Conservation (phyloP, 23 tunicate species). For the Clavelina lepadiformis region DNA sequence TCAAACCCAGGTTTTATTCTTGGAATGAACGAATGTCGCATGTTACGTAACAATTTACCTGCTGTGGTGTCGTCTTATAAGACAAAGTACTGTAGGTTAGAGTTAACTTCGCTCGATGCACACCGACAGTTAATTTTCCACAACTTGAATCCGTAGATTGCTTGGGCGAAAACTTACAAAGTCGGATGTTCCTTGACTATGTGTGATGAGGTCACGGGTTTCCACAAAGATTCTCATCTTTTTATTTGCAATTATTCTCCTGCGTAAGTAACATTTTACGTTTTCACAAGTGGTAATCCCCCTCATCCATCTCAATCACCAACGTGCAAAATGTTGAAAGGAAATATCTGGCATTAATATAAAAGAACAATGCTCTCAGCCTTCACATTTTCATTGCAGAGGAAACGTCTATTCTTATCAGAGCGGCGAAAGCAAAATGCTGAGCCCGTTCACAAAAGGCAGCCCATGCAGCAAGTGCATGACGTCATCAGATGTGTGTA, state of each 20-base stretch:
- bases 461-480: constrained; percentile 8
- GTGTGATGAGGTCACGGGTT: constrained; percentile 43
- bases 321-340: too few species aligned
- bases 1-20: too few species aligned
- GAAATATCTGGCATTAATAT: too few species aligned
- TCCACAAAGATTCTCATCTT: constrained; percentile 18
- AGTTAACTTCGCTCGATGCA: too few species aligned
- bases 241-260: constrained; percentile 74
- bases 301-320: too few species aligned
- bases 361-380: too few species aligned
- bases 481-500: constrained; percentile 19
- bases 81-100: too few species aligned
- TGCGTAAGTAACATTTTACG: constrained; percentile 34
- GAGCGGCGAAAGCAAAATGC: constrained; percentile 2
- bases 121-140: too few species aligned
- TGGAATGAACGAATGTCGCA: too few species aligned
- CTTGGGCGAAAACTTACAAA: constrained; percentile 55
- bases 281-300: not conserved
- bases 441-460: constrained; percentile 15
- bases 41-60: too few species aligned
- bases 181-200: constrained; percentile 53
- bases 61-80: too few species aligned
- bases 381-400: constrained; percentile 19
- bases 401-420: constrained; percentile 19
- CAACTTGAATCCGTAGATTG: constrained; percentile 38